A percentile compares a stretch with the other conserved stretches of the same genome.
Conservation (phyloP, 2,113 vertebrate genomes). For the Ramphastos sulfuratus region DNA sequence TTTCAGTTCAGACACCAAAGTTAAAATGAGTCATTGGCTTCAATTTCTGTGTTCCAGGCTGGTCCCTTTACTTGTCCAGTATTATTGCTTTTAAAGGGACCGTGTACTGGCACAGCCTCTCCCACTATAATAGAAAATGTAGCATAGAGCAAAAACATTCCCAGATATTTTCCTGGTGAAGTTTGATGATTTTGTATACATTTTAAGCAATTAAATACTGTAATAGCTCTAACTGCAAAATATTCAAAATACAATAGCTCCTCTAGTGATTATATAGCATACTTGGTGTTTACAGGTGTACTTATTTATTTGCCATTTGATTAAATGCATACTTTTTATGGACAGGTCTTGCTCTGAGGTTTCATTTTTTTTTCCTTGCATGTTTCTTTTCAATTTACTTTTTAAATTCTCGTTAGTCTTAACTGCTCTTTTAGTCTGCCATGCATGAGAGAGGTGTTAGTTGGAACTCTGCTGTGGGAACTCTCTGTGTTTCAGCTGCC, state of each 20-base stretch:
- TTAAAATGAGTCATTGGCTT: slow-evolving; percentile 38
- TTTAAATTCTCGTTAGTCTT: not conserved
- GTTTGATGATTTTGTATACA: not conserved
- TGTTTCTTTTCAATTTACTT: not conserved
- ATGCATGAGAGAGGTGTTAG: not conserved
- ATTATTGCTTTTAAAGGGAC: slow-evolving; percentile 24
- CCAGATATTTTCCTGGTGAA: not conserved
- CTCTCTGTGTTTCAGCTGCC: not conserved
- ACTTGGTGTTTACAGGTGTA: not conserved
- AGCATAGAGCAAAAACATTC: not conserved
- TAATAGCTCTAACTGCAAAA: not conserved
- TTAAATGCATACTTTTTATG: not conserved
- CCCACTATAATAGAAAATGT: not conserved
- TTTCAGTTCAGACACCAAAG: slow-evolving; percentile 18
- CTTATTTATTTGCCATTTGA: not conserved
- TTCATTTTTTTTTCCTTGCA: not conserved
- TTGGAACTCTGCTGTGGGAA: not conserved
- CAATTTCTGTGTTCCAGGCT: slow-evolving; percentile 9
- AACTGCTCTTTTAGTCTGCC: not conserved
- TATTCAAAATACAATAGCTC: not conserved
- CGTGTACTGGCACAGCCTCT: not conserved
- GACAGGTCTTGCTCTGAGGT: not conserved
- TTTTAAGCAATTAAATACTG: not conserved
- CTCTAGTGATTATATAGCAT: not conserved
- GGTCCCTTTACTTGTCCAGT: not conserved